phyloP scores from a whole-genome alignment of 2,113 vertebrate species.

The Odontesthes bonariensis region DNA sequence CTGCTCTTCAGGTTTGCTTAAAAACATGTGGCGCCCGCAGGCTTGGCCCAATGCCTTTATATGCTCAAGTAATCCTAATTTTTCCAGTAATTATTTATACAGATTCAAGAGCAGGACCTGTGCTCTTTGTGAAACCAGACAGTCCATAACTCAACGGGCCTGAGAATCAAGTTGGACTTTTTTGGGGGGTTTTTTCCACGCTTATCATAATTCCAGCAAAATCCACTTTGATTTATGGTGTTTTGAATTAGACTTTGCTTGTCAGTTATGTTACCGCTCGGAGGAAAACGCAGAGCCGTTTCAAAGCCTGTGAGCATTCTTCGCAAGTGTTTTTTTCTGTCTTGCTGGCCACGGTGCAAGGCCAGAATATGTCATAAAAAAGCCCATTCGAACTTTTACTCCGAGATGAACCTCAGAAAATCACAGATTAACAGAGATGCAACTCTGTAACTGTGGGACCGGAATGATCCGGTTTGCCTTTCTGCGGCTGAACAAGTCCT shows the following conservation, averaged over 20 bases:
- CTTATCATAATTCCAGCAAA: slow-evolving; percentile 60
- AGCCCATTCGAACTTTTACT: slow-evolving; percentile 17
- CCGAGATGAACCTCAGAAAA: not conserved
- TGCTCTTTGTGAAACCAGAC: slow-evolving; percentile 46
- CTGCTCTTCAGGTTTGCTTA: slow-evolving; percentile 51
- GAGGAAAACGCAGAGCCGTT: slow-evolving; percentile 43
- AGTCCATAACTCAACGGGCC: slow-evolving; percentile 63
- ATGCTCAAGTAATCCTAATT: slow-evolving; percentile 63
- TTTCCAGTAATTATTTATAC: slow-evolving; percentile 71
- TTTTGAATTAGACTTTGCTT: slow-evolving; percentile 47
- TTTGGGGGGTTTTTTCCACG: not conserved
- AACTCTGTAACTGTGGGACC: slow-evolving; percentile 6
- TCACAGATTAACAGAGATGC: slow-evolving; percentile 1
- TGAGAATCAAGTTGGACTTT: slow-evolving; percentile 46
- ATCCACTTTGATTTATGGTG: slow-evolving; percentile 54
- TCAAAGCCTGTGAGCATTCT: slow-evolving; percentile 43
- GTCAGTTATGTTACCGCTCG: slow-evolving; percentile 34
- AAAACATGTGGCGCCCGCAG: slow-evolving; percentile 69
- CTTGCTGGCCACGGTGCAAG: slow-evolving; percentile 21
- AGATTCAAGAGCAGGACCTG: slow-evolving; percentile 54
- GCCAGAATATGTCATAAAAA: slow-evolving; percentile 34
- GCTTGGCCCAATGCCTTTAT: slow-evolving; percentile 62
- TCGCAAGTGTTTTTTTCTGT: slow-evolving; percentile 15
- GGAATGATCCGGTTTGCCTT: not conserved
- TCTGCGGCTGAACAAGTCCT: slow-evolving; percentile 9